Conservation (phyloP, 2,888 invertebrate genomes). For the Microctonus brassicae region DNA sequence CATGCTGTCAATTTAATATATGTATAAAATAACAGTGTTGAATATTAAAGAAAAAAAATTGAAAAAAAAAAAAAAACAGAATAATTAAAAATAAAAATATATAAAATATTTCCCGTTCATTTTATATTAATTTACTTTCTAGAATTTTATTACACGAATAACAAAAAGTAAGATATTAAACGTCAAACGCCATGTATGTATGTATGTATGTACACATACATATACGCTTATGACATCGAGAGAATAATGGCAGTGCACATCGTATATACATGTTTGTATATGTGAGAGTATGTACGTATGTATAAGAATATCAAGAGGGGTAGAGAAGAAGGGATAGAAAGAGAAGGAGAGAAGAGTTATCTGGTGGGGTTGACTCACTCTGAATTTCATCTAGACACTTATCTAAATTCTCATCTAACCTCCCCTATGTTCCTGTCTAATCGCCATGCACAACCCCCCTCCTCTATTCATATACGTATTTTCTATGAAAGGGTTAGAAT, state of each 20-base stretch:
- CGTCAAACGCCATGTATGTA: background rate
- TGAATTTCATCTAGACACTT: conserved; percentile 68
- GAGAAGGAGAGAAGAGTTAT: conserved; percentile 32
- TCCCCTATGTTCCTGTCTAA: conserved; percentile 66
- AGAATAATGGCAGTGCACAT: too few species aligned
- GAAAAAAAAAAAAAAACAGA: background rate
- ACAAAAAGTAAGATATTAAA: background rate
- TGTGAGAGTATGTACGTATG: background rate
- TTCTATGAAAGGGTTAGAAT: conserved; percentile 64
- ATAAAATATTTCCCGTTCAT: background rate
- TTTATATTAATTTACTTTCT: background rate
- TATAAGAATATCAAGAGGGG: too few species aligned
- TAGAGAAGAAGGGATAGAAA: background rate
- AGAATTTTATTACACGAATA: background rate
- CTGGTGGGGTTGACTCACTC: conserved; percentile 57
- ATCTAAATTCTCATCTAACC: conserved; percentile 69
- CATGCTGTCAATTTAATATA: too few species aligned
- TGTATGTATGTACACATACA: too few species aligned
- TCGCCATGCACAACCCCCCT: conserved; percentile 55
- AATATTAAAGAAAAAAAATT: conserved; percentile 6
- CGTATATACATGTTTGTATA: background rate
- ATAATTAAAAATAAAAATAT: background rate
- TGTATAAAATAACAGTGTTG: conserved; percentile 1
- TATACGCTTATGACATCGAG: too few species aligned
- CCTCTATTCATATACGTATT: conserved; percentile 53